Conservation (phyloP, 2,888 invertebrate genomes). For the Argyra leucocephala region DNA sequence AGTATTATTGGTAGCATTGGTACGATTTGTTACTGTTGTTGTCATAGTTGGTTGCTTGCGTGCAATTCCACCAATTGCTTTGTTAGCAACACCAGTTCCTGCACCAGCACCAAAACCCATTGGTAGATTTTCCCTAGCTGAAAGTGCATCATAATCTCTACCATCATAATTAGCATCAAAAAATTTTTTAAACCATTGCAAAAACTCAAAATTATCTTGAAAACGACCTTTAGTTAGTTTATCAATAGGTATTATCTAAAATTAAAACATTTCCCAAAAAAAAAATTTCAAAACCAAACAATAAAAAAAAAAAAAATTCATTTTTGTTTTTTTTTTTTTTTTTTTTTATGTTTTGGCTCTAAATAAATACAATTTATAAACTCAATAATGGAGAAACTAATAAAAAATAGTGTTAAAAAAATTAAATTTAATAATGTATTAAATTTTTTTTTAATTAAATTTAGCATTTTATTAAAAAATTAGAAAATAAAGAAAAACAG, state of each 20-base stretch:
- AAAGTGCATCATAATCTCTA: slow-evolving; percentile 83
- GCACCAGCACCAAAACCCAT: slow-evolving; percentile 62
- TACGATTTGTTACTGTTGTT: slow-evolving; percentile 34
- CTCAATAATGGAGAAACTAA: background rate
- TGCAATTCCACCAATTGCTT: slow-evolving; percentile 27
- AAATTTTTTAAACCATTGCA: slow-evolving; percentile 99
- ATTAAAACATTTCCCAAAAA: slow-evolving; percentile 19
- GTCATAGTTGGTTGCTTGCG: slow-evolving; percentile 25
- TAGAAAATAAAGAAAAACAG: background rate
- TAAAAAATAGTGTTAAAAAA: background rate
- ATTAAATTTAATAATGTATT: too few species aligned
- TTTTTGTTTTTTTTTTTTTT: slow-evolving; percentile 5
- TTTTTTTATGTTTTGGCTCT: background rate
- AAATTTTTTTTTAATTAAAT: too few species aligned
- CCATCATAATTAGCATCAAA: slow-evolving; percentile 98
- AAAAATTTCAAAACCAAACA: background rate
- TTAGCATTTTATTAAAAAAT: background rate
- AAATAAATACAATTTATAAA: background rate
- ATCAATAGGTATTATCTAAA: slow-evolving; percentile 45
- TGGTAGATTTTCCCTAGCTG: slow-evolving; percentile 73
- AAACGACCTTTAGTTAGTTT: slow-evolving; percentile 91
- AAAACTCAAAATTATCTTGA: slow-evolving; percentile 99
- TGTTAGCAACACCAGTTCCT: slow-evolving; percentile 27
- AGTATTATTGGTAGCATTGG: slow-evolving; percentile 17
- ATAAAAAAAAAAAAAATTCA: background rate